phyloP scores from a whole-genome alignment of 2,797 vertebrate genomes.

The Artibeus lituratus region DNA sequence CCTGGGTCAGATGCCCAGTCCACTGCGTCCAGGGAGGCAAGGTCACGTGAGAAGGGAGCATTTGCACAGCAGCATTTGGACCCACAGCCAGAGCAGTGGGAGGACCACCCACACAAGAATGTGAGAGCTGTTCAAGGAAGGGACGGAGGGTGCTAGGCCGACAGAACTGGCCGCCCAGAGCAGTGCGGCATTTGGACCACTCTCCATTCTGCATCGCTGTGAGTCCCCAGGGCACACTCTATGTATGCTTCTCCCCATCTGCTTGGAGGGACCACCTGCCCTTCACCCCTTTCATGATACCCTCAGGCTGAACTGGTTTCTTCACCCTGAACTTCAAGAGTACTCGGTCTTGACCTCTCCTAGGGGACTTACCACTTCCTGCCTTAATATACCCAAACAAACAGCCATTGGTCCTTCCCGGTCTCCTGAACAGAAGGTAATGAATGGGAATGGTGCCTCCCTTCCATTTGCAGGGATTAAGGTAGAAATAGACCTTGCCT shows the following conservation, averaged over 20 bases:
- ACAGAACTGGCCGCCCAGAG: not conserved
- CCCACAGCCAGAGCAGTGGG: not conserved
- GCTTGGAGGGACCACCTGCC: not conserved
- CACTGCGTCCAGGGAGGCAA: not conserved
- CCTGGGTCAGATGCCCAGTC: too few relatives aligned
- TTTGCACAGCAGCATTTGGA: not conserved
- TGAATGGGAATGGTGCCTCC: not conserved
- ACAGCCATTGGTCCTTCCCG: not conserved
- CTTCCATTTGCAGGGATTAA: not conserved
- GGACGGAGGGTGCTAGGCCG: not conserved
- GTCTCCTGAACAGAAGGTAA: not conserved
- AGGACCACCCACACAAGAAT: not conserved
- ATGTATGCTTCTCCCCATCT: not conserved
- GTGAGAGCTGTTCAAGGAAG: not conserved
- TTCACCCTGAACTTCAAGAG: not conserved
- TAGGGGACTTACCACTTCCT: not conserved
- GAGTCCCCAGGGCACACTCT: not conserved
- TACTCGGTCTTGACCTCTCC: not conserved
- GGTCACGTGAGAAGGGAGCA: not conserved
- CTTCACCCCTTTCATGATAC: not conserved
- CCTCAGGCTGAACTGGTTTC: not conserved
- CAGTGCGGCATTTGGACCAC: not conserved
- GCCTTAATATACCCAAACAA: not conserved
- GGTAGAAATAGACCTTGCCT: not conserved
- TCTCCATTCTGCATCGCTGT: not conserved